A percentile compares a stretch with the other conserved stretches of the same genome.
Conservation (phyloP, 2,888 invertebrate species). For the Amphiduros pacificus region DNA sequence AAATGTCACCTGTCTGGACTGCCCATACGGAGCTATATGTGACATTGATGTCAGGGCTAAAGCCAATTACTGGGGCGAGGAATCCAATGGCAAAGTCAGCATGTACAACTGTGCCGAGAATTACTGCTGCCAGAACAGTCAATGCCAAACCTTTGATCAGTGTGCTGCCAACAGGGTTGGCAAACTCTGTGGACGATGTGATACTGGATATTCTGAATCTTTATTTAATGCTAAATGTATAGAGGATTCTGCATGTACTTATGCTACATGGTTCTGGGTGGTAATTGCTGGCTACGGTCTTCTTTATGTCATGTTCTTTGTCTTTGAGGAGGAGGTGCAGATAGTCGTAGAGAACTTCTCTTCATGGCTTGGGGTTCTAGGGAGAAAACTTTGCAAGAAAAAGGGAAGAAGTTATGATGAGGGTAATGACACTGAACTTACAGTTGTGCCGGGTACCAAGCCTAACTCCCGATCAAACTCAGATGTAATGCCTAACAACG, state of each 20-base stretch:
- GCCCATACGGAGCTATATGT: slow-evolving; percentile 12
- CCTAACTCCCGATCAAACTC: too few species aligned
- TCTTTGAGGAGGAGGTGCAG: slow-evolving; percentile 8
- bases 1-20: slow-evolving; percentile 1
- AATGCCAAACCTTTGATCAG: neutral
- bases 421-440: too few species aligned
- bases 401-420: too few species aligned
- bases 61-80: slow-evolving; percentile 10
- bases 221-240: slow-evolving; percentile 6
- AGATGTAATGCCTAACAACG: neutral
- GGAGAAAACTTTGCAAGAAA: too few species aligned
- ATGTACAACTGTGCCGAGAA: slow-evolving; percentile 12
- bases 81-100: neutral
- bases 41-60: neutral
- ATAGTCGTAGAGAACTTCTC: too few species aligned
- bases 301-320: slow-evolving; percentile 11
- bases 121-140: slow-evolving; percentile 6
- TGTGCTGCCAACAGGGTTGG: slow-evolving; percentile 10
- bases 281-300: slow-evolving; percentile 8
- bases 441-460: too few species aligned
- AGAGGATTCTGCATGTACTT: neutral
- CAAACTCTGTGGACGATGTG: neutral
- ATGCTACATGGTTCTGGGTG: slow-evolving; percentile 4
- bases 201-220: slow-evolving; percentile 4
- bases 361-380: too few species aligned